Evolutionary conservation across 2,888 invertebrate genomes (phyloP), one percentile per base, ranked within the genome.

Genomic region (Cheilosia variabilis): DNA sequence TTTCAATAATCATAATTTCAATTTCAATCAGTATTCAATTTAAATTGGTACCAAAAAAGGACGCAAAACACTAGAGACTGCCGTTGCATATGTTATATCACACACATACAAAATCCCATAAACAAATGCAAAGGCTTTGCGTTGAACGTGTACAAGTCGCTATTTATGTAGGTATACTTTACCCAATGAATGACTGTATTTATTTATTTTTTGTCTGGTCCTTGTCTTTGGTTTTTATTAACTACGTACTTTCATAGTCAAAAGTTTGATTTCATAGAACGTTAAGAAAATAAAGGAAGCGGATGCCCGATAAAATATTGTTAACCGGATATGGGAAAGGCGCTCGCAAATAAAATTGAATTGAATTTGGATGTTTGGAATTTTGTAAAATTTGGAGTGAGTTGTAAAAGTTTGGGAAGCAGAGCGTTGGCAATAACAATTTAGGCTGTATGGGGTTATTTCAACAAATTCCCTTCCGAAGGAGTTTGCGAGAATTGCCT

Each of bases 1-100:
- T 75, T 72, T 71, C 86, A 86, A 77, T 81, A 81, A 86, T 81
- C 86, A 86, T 81, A 86, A 86, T 77, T 86, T 81, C 76, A 77
- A 80, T 81, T 86, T 86, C 86, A 86, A 86, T 86, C 86, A 86
- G 77, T 62, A 81, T 86, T 81, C 81, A 81, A 81, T 86, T 86
- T 86, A 81, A 81, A 86, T 77, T 76, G 81, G 19, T 63, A 52
- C 52, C 9, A 17, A 45, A 78, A 53, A 57, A 47, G 27, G 15
- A 50, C 22, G 2, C 5, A 52, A 52, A n/a, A 3, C 43, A 37
- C 50, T 19, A 19, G 31, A 43, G 62, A 73, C 37, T 37, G 53
- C 66, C 53, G 27, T 52, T 65, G 37, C n/a, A 34, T 65, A 22
- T 13, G 7, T n/a, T 2, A 19, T 15, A 10, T 10, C 19, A 19